A percentile compares a stretch with the other conserved stretches of the same genome.
Evolutionary conservation across 2,113 vertebrate species (phyloP).

Genomic region (Callipepla squamata): DNA sequence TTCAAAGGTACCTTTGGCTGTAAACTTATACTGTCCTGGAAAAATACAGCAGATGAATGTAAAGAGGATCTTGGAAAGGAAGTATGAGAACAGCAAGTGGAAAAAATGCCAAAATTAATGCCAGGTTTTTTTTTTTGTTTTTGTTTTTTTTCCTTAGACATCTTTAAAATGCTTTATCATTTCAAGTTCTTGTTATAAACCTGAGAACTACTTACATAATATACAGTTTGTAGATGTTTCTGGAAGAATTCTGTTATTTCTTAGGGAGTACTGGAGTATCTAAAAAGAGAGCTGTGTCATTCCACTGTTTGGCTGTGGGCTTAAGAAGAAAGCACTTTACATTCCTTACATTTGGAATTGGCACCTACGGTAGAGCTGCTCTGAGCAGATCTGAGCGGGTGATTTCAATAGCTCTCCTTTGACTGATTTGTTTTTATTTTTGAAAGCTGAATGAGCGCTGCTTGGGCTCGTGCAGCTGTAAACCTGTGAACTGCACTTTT

Average conservation of each 20-base stretch:
- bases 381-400: rapidly evolving
- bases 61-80: background rate
- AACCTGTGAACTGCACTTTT: background rate
- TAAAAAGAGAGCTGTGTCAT: background rate
- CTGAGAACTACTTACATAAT: background rate
- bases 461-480: background rate
- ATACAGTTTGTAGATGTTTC: background rate
- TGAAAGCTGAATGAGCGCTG: rapidly evolving
- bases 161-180: background rate
- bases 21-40: rapidly evolving
- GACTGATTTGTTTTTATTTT: rapidly evolving
- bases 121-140: background rate
- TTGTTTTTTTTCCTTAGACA: background rate
- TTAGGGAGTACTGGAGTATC: rapidly evolving
- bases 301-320: rapidly evolving
- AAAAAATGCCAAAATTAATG: background rate
- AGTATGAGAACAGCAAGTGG: background rate
- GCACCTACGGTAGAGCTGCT: rapidly evolving
- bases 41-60: background rate
- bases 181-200: background rate
- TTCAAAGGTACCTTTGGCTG: background rate
- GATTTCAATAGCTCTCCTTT: rapidly evolving
- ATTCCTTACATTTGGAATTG: rapidly evolving
- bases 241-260: background rate
- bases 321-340: rapidly evolving